phyloP scores from a whole-genome alignment of 2,113 vertebrate genomes.

The Etheostoma cragini region DNA sequence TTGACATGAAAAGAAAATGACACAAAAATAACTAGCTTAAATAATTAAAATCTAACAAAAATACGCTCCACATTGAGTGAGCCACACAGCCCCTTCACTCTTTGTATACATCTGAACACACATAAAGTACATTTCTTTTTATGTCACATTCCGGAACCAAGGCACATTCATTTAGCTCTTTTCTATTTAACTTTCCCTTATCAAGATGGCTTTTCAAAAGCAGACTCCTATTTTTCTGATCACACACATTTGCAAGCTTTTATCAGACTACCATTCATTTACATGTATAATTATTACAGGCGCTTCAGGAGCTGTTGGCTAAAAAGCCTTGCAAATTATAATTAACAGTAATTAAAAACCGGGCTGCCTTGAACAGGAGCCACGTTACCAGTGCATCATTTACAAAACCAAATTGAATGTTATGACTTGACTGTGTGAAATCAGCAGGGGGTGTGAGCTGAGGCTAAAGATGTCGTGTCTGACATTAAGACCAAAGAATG shows the following conservation, averaged over 20 bases:
- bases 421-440: constrained; percentile 70
- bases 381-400: constrained; percentile 82
- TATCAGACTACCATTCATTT: constrained; percentile 82
- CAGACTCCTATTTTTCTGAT: constrained; percentile 28
- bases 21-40: background rate
- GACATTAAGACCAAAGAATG: constrained; percentile 65
- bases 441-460: constrained; percentile 55
- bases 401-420: constrained; percentile 83
- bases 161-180: constrained; percentile 30
- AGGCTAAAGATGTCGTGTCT: constrained; percentile 50
- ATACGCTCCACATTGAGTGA: background rate
- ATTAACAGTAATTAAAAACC: constrained; percentile 89
- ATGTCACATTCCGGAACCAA: constrained; percentile 10
- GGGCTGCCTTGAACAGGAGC: constrained; percentile 82
- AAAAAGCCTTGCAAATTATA: constrained; percentile 89
- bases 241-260: constrained; percentile 38
- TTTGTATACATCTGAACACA: constrained; percentile 39
- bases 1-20: constrained; percentile 3
- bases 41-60: background rate
- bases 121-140: constrained; percentile 12
- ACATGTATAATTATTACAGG: constrained; percentile 84
- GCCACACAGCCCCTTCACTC: background rate
- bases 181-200: constrained; percentile 72
- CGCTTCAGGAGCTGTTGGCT: constrained; percentile 85
- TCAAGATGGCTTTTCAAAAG: constrained; percentile 66